Evolutionary conservation across 2,113 vertebrate species (phyloP).

Genomic region (Trematocara stigmaticum): DNA sequence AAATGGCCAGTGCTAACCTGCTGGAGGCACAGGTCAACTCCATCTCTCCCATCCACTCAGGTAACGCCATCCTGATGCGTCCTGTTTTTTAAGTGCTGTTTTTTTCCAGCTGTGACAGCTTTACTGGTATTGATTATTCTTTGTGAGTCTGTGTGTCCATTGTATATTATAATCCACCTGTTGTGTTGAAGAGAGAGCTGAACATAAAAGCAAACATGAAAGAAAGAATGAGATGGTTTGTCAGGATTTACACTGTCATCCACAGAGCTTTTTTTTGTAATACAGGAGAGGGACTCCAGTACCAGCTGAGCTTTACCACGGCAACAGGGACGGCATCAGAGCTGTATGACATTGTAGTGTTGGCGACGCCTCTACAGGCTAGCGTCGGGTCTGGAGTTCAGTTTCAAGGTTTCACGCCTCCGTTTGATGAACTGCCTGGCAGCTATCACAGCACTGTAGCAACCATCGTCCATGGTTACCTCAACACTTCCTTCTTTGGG

Average conservation of each 20-base stretch:
- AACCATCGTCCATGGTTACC: slow-evolving; percentile 92
- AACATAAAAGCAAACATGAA: neutral
- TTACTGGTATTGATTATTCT: neutral
- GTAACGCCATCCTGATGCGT: neutral
- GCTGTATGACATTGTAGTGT: slow-evolving; percentile 88
- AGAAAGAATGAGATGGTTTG: neutral
- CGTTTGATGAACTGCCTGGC: slow-evolving; percentile 69
- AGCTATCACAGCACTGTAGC: slow-evolving; percentile 83
- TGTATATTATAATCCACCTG: neutral
- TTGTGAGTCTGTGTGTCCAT: neutral
- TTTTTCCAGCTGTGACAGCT: neutral
- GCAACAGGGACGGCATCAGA: slow-evolving; percentile 63
- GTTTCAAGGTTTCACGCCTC: slow-evolving; percentile 80
- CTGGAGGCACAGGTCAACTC: slow-evolving; percentile 81
- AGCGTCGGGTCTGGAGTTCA: slow-evolving; percentile 73
- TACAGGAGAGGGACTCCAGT: slow-evolving; percentile 80
- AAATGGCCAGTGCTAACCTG: slow-evolving; percentile 85
- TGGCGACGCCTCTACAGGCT: slow-evolving; percentile 83
- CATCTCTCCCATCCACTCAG: slow-evolving; percentile 70
- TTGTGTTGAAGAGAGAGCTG: neutral
- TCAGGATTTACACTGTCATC: neutral
- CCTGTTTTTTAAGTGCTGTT: neutral
- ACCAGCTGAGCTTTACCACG: slow-evolving; percentile 80
- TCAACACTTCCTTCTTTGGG: slow-evolving; percentile 94
- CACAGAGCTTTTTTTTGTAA: neutral